Conservation (phyloP, 2,888 invertebrate species). For the Rhamnusium bicolor region DNA sequence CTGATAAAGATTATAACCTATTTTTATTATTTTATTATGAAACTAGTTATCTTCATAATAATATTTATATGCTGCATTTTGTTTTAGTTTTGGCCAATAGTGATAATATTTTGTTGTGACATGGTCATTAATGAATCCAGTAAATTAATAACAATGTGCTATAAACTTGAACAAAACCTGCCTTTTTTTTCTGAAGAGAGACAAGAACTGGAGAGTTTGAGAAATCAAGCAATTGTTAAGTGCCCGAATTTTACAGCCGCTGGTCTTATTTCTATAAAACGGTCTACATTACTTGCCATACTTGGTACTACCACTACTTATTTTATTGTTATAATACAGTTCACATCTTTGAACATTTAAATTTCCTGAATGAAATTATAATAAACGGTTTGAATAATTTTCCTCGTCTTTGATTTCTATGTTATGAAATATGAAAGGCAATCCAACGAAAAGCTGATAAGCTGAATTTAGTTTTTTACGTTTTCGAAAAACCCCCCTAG, state of each 20-base stretch:
- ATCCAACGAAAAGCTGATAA: too few species aligned
- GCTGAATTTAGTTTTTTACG: too few species aligned
- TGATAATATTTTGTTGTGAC: slow-evolving; percentile 28
- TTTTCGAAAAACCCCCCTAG: too few species aligned
- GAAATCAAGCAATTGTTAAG: not conserved
- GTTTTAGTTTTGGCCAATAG: slow-evolving; percentile 16
- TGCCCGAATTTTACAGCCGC: slow-evolving; percentile 13
- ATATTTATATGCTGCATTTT: not conserved
- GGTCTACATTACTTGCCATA: slow-evolving; percentile 23
- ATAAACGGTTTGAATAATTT: not conserved
- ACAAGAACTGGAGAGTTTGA: slow-evolving; percentile 16
- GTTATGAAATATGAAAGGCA: not conserved
- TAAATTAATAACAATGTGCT: slow-evolving; percentile 22
- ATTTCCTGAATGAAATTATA: not conserved
- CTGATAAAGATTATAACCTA: not conserved
- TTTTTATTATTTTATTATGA: not conserved
- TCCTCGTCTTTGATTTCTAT: not conserved
- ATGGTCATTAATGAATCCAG: not conserved
- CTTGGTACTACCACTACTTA: slow-evolving; percentile 18
- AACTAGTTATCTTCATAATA: not conserved
- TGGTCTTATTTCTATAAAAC: slow-evolving; percentile 22
- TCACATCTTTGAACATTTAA: slow-evolving; percentile 5
- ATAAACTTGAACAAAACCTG: slow-evolving; percentile 11
- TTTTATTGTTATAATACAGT: slow-evolving; percentile 30
- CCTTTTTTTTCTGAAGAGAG: slow-evolving; percentile 2